Base-by-base conservation (phyloP, 2,113 vertebrate genomes). In the Channa maculata region DNA sequence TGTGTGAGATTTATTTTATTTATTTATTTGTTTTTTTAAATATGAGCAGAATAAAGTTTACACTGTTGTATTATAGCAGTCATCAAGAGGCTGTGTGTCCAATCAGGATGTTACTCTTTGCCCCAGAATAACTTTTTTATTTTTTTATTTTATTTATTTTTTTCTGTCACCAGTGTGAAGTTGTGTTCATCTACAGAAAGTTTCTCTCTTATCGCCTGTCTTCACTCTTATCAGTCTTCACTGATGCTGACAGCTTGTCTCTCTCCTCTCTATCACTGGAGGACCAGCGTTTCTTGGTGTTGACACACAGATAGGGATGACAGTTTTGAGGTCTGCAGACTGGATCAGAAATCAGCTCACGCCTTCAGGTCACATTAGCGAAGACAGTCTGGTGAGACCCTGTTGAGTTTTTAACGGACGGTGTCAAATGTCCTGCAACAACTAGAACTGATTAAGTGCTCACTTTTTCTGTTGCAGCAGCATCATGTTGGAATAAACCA, bases 261-360 rank as follows among this genome's bases (percentile, higher is more conserved):
- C 39, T 7, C 15, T 59, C 60, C 46, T 33, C 41, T 53, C 48
- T 48, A 2, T 10, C 15, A 36, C 49, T 43, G 13, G 65, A 50
- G 57, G 51, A 37, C 65, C 36, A 3, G 44, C 54, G 41, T 49
- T 72, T 72, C 62, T 43, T 72, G 62, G 61, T 60, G 62, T 49
- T 60, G 61, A 79, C 77, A 67, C 55, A 24, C 54, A 62, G 55
- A 61, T 55, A 55, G 65, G 69, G 77, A 46, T 54, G 62, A 61
- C 41, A 34, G 62, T 45, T 72, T 67, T 66, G 76, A 66, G 68
- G 68, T 72, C 76, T 48, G 24, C 45, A 43, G 54, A 15, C 64
- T 66, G 66, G n/a, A 72, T 54, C 55, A 67, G 62, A 72, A 72
- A 60, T 54, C 62, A 55, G 59, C 61, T 48, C 12, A 33, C 53